Evolutionary conservation across 2,797 vertebrate genomes (phyloP), one percentile per base, ranked within the genome.

Genomic region (Denticeps clupeoides): DNA sequence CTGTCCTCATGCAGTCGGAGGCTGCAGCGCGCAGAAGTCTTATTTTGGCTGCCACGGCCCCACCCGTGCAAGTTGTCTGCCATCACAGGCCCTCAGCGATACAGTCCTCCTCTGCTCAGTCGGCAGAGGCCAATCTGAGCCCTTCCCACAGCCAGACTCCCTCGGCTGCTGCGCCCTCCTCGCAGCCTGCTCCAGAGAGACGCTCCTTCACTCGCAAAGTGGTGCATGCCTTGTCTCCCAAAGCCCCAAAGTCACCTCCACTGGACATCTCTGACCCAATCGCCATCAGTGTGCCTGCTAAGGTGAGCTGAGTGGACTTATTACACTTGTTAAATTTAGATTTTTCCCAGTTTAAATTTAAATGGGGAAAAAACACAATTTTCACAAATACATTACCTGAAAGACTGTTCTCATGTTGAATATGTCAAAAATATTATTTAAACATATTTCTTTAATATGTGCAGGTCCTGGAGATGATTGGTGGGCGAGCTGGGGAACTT

Each of bases 251-350:
- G 62, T 58, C 74, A 4, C 72, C 48, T 8, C 67, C 76, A 18
- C 62, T 81, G 63, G 80, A 84, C 51, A 82, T 85, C 53, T 83
- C 79, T 0, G 77, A 82, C 55, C 81, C 82, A 2, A 52, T 83
- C 35, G 70, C 82, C 12, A 75, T 85, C 33, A 81, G 80, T 1
- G 77, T 86, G 12, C 83, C 82, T 1, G 74, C 81, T 2, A 78
- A 81, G 50, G 72, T 75, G 12, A 49, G 42, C 35, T 47, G 16
- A 7, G 4, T 4, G 18, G 8, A 31, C 12, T 2, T 31, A 13
- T 13, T 29, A 32, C 9, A 15, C n/a, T 12, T 25, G 24, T 6
- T 24, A 2, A 7, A 25, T 5, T 4, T 25, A 24, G 25, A 7
- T 25, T 25, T n/a, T n/a, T n/a, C n/a, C n/a, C n/a, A n/a, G n/a